Evolutionary conservation across 2,113 vertebrate species (phyloP).

Genomic region (Ranitomeya imitator): DNA sequence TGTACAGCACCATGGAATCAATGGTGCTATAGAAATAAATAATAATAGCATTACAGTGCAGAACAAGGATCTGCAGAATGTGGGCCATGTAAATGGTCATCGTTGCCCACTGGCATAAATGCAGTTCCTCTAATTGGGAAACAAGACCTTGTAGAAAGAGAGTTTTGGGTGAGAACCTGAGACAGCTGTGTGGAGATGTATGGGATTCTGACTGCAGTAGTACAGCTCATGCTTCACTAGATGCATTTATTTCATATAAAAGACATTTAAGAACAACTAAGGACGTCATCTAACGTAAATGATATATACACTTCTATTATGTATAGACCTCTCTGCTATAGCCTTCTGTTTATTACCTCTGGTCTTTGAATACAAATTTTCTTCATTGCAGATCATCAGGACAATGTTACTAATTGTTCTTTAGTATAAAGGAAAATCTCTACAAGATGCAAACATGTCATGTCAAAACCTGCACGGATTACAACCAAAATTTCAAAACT

Average conservation of each 20-base stretch:
- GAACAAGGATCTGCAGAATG: neutral
- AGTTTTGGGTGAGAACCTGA: neutral
- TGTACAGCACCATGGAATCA: too few species aligned
- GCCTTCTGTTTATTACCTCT: neutral
- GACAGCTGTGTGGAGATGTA: neutral
- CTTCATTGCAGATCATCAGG: neutral
- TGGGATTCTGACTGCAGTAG: neutral
- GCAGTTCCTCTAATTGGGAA: neutral
- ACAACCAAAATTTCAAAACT: neutral
- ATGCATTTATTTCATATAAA: neutral
- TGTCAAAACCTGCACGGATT: slow-evolving; percentile 17
- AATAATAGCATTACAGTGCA: neutral
- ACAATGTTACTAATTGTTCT: neutral
- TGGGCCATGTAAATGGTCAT: neutral
- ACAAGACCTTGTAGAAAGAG: neutral
- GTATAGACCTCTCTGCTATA: neutral
- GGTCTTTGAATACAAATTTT: neutral
- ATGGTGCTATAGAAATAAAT: too few species aligned
- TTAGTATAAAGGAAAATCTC: neutral
- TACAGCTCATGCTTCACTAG: neutral
- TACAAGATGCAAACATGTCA: neutral
- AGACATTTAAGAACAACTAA: neutral
- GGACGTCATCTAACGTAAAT: neutral
- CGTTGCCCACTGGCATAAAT: neutral
- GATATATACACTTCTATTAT: neutral